A percentile compares a stretch with the other conserved stretches of the same genome.
phyloP scores from a whole-genome alignment of 2,888 invertebrate species.

The Megamerina dolium region DNA sequence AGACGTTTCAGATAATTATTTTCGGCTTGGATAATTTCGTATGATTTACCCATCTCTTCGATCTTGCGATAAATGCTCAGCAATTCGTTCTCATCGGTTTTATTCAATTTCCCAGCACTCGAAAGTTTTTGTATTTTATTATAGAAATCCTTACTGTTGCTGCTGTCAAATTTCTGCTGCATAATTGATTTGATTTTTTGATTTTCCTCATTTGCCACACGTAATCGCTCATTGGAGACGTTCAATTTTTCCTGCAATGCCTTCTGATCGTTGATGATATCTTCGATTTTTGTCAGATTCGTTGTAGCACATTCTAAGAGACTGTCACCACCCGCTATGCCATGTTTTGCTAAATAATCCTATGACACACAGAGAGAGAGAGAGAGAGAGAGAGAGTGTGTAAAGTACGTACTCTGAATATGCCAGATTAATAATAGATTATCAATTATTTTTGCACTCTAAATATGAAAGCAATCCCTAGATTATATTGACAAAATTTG shows the following conservation, averaged over 20 bases:
- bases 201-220: slow-evolving; percentile 25
- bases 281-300: slow-evolving; percentile 28
- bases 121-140: slow-evolving; percentile 32
- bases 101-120: slow-evolving; percentile 28
- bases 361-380: neutral
- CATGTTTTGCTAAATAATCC: slow-evolving; percentile 5
- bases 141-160: slow-evolving; percentile 26
- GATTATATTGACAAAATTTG: no score
- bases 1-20: slow-evolving; percentile 33
- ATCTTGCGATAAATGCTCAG: slow-evolving; percentile 27
- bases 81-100: slow-evolving; percentile 33
- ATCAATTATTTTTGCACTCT: no score
- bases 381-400: no score
- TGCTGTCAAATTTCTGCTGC: slow-evolving; percentile 26
- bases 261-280: slow-evolving; percentile 29
- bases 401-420: no score
- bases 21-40: slow-evolving; percentile 35
- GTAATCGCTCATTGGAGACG: slow-evolving; percentile 25
- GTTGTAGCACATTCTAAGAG: slow-evolving; percentile 31
- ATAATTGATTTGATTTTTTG: slow-evolving; percentile 31
- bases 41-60: slow-evolving; percentile 34
- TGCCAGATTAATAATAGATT: no score
- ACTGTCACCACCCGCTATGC: slow-evolving; percentile 29
- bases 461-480: no score
- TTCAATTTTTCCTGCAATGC: slow-evolving; percentile 25